These are phyloP conservation scores for Atherix ibis DNA, from an alignment of 2,888 invertebrate species.

Conservation along the genomic window DNA sequence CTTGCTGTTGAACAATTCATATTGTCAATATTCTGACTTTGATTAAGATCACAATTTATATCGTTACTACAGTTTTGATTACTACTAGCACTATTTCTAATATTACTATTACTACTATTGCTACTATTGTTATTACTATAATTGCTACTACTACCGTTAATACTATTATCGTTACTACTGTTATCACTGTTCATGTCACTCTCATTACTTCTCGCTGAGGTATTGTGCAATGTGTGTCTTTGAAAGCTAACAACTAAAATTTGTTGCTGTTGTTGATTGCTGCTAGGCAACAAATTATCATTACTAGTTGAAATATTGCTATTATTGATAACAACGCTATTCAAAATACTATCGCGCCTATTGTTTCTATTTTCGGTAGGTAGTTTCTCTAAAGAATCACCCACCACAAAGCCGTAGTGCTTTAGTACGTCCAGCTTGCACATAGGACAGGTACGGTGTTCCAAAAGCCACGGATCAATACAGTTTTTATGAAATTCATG, in stretches of 20 bases:
- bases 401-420: slow-evolving; percentile 73
- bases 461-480: slow-evolving; percentile 91
- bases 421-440: slow-evolving; percentile 93
- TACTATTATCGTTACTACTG: slow-evolving; percentile 10
- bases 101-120: slow-evolving; percentile 16
- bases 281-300: too few relatives aligned
- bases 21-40: too few relatives aligned
- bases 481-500: slow-evolving; percentile 92
- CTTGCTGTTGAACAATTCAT: slow-evolving; percentile 19
- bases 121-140: slow-evolving; percentile 7
- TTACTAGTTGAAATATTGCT: slow-evolving; percentile 1
- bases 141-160: slow-evolving; percentile 6
- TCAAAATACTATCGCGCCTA: slow-evolving; percentile 3
- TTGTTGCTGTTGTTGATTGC: too few relatives aligned
- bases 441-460: slow-evolving; percentile 92
- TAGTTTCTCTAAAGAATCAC: slow-evolving; percentile 32
- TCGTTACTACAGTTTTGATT: too few relatives aligned
- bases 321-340: slow-evolving; percentile 1
- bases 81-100: too few relatives aligned
- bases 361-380: slow-evolving; percentile 1
- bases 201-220: too few relatives aligned
- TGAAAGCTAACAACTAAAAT: too few relatives aligned
- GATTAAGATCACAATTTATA: too few relatives aligned
- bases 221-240: too few relatives aligned
- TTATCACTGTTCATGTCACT: slow-evolving; percentile 8